Evolutionary conservation across 2,113 vertebrate species (phyloP).

Genomic region (Zingel zingel): DNA sequence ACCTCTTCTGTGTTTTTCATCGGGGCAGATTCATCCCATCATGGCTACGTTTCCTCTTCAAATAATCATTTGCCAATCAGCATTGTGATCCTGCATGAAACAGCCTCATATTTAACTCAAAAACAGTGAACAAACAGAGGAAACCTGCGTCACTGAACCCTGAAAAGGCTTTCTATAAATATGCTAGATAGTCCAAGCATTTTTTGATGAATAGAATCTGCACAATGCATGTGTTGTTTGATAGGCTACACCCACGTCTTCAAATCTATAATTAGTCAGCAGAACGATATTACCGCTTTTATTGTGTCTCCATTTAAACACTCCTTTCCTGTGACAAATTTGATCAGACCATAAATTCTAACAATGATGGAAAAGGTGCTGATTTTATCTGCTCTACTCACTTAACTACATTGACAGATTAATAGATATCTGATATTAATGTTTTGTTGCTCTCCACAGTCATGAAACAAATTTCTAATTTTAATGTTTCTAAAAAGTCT

Average conservation of each 20-base stretch:
- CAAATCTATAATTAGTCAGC: slow-evolving; percentile 39
- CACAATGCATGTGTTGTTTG: slow-evolving; percentile 60
- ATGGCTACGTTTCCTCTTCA: background rate
- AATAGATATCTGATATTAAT: background rate
- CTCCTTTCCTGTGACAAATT: slow-evolving; percentile 44
- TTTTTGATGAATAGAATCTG: slow-evolving; percentile 39
- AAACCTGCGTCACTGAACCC: slow-evolving; percentile 54
- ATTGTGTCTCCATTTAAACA: slow-evolving; percentile 20
- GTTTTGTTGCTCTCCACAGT: background rate
- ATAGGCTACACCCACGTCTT: slow-evolving; percentile 62
- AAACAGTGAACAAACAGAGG: slow-evolving; percentile 76
- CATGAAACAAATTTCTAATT: background rate
- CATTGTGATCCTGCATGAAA: slow-evolving; percentile 22
- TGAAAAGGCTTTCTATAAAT: slow-evolving; percentile 65
- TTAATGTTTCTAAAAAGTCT: too few species aligned
- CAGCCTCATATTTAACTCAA: slow-evolving; percentile 56
- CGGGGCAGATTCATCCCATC: background rate
- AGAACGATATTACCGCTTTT: slow-evolving; percentile 34
- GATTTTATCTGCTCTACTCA: slow-evolving; percentile 22
- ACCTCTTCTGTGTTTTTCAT: slow-evolving; percentile 35
- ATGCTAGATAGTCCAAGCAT: slow-evolving; percentile 34
- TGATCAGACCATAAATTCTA: slow-evolving; percentile 11
- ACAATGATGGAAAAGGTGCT: background rate
- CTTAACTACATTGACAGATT: background rate
- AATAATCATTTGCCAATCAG: slow-evolving; percentile 39